These are phyloP conservation scores for Catostylus mosaicus DNA, from an alignment of 30 jellyfish, hydroid and myxozoan genomes.

Conservation along the genomic window DNA sequence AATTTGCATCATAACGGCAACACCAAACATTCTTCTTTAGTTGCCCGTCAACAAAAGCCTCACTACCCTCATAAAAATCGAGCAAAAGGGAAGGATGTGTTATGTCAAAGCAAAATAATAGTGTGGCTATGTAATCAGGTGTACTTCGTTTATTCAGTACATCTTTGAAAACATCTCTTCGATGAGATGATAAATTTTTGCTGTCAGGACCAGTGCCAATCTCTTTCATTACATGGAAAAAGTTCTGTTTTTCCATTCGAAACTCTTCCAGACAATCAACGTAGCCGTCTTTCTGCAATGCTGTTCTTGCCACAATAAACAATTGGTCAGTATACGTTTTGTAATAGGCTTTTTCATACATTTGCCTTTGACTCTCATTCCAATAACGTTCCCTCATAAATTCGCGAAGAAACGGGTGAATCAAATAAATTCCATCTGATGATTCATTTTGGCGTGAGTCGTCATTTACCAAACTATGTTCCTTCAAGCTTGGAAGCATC, in stretches of 20 bases:
- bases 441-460: not conserved
- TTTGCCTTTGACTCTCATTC: not conserved
- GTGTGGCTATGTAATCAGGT: constrained; percentile 24
- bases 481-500: not conserved
- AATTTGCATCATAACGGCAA: constrained; percentile 2
- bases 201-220: not conserved
- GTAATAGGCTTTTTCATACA: not conserved
- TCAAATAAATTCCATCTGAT: not conserved
- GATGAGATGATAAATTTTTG: not conserved
- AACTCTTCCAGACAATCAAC: constrained; percentile 18
- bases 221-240: constrained; percentile 4
- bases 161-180: not conserved
- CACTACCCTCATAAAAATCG: constrained; percentile 23
- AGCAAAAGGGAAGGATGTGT: not conserved
- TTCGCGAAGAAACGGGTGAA: constrained; percentile 33
- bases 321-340: not conserved
- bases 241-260: constrained; percentile 15
- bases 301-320: constrained; percentile 6
- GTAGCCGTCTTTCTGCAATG: constrained; percentile 34
- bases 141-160: not conserved
- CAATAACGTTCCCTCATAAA: not conserved
- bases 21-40: constrained; percentile 17
- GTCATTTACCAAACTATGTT: constrained; percentile 8
- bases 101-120: constrained; percentile 16
- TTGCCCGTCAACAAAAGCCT: not conserved